Evolutionary conservation across 2,888 invertebrate genomes (phyloP).

Genomic region (Spilosoma lubricipeda): DNA sequence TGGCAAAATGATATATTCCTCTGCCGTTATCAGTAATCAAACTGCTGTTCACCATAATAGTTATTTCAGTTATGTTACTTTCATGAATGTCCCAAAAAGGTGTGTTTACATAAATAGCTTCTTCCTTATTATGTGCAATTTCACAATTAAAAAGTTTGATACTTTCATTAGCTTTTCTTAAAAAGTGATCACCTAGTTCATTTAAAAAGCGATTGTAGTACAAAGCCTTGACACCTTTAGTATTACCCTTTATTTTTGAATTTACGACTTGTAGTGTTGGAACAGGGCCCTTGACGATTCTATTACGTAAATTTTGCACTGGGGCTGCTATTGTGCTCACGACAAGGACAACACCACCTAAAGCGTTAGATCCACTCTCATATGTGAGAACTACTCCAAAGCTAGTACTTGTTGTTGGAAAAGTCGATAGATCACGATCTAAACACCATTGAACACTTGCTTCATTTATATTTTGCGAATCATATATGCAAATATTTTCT

Average conservation of each 20-base stretch:
- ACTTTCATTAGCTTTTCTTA: conserved; percentile 95
- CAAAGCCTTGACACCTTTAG: conserved; percentile 92
- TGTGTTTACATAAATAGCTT: conserved; percentile 93
- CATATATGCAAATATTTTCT: conserved; percentile 93
- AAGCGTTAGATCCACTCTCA: conserved; percentile 91
- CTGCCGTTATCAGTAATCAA: conserved; percentile 94
- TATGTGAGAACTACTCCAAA: conserved; percentile 93
- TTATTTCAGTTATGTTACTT: conserved; percentile 96
- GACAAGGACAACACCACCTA: conserved; percentile 93
- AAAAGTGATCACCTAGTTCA: conserved; percentile 93
- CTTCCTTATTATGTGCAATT: conserved; percentile 92
- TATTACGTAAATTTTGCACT: conserved; percentile 90
- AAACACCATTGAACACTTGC: conserved; percentile 91
- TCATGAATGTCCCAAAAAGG: conserved; percentile 94
- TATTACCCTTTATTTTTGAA: conserved; percentile 92
- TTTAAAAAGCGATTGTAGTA: conserved; percentile 96
- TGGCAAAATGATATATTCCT: conserved; percentile 95
- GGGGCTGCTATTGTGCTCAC: conserved; percentile 91
- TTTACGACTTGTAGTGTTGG: conserved; percentile 91
- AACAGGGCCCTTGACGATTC: conserved; percentile 92
- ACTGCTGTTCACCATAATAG: conserved; percentile 94
- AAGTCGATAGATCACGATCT: conserved; percentile 93
- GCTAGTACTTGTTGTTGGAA: conserved; percentile 95
- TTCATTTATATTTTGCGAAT: conserved; percentile 89
- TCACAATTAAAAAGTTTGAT: conserved; percentile 93